A percentile compares a stretch with the other conserved stretches of the same genome.
These are phyloP conservation scores for Oscheius sp. DNA, from an alignment of 2,888 invertebrate genomes.

Conservation along the genomic window DNA sequence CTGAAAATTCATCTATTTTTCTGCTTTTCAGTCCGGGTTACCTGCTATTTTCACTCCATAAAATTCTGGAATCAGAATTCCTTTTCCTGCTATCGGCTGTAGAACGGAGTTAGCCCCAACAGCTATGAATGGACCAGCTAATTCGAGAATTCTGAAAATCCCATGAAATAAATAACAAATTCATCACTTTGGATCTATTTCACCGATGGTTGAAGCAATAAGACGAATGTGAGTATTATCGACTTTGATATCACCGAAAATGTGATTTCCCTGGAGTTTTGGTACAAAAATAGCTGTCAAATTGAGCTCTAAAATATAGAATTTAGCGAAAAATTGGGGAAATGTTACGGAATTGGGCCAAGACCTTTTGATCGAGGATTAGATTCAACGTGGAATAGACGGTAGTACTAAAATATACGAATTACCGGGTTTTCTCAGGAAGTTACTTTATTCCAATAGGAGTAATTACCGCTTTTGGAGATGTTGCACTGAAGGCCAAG, in stretches of 20 bases:
- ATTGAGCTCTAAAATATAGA: neutral
- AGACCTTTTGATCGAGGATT: neutral
- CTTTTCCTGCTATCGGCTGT: neutral
- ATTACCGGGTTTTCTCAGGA: neutral
- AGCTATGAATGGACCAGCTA: neutral
- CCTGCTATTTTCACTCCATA: slow-evolving; percentile 6
- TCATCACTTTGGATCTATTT: neutral
- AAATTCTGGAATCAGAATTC: neutral
- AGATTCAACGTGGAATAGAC: neutral
- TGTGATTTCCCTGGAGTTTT: neutral
- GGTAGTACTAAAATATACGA: neutral
- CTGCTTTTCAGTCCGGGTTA: neutral
- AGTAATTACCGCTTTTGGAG: neutral
- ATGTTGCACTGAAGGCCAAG: neutral
- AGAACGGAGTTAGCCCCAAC: neutral
- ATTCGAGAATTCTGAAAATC: neutral
- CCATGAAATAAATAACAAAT: neutral
- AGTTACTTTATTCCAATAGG: neutral
- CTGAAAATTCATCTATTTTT: neutral
- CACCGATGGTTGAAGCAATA: slow-evolving; percentile 7
- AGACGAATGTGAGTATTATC: neutral
- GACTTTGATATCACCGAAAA: neutral
- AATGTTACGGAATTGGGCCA: slow-evolving; percentile 14
- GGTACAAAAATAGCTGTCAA: slow-evolving; percentile 1
- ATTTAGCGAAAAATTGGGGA: neutral